Percentiles rank a stretch among this genome's conserved stretches.
Conservation (phyloP, 2,797 vertebrate species). For the Ceryle rudis region DNA sequence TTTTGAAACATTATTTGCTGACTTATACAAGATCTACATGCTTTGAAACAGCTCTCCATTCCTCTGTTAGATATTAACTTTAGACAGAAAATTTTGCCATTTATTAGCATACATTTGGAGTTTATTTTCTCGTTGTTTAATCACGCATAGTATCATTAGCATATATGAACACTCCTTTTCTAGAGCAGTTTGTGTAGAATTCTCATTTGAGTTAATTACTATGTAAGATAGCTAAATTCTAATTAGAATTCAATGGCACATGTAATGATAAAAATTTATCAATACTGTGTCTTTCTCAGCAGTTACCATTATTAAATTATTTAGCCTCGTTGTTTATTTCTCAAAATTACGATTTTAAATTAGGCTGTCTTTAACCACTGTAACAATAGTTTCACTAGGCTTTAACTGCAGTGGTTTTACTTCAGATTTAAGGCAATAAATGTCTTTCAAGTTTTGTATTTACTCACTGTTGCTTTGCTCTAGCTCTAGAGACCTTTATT, state of each 20-base stretch:
- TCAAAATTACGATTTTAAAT: slow-evolving; percentile 42
- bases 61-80: slow-evolving; percentile 39
- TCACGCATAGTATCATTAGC: slow-evolving; percentile 62
- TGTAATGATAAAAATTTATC: slow-evolving; percentile 69
- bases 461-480: not conserved
- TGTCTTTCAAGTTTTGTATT: not conserved
- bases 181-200: slow-evolving; percentile 56
- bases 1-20: not conserved
- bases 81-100: slow-evolving; percentile 38
- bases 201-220: slow-evolving; percentile 70
- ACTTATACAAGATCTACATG: not conserved
- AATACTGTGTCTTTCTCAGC: slow-evolving; percentile 48
- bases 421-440: not conserved
- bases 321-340: slow-evolving; percentile 51
- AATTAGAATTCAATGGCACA: slow-evolving; percentile 73
- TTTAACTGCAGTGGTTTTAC: not conserved
- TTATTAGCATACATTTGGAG: slow-evolving; percentile 69
- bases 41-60: not conserved
- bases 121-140: slow-evolving; percentile 65
- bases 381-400: not conserved
- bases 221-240: slow-evolving; percentile 63
- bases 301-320: slow-evolving; percentile 54
- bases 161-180: slow-evolving; percentile 65
- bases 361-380: not conserved
- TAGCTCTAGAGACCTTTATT: not conserved